phyloP scores from a whole-genome alignment of 2,888 invertebrate species.

The Gryllus longicercus region DNA sequence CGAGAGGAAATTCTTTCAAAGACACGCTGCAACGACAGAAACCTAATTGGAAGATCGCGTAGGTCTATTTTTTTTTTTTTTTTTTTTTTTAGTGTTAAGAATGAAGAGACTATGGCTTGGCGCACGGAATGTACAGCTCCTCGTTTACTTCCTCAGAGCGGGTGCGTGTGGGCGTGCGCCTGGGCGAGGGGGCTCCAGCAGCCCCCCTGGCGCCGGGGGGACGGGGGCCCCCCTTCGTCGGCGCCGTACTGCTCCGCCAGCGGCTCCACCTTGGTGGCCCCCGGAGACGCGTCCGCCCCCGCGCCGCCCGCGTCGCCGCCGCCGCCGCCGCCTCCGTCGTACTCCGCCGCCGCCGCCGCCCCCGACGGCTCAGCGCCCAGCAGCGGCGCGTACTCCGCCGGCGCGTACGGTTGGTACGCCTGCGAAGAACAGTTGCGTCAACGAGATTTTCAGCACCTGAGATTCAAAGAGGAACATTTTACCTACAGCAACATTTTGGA shows the following conservation, averaged over 20 bases:
- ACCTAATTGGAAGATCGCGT: no score
- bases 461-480: no score
- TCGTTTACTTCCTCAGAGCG: no score
- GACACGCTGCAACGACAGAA: no score
- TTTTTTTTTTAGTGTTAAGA: no score
- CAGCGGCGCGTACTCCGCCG: conserved; percentile 25
- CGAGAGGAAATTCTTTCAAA: no score
- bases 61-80: no score
- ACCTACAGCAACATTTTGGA: no score
- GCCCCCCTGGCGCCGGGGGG: background rate
- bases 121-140: no score
- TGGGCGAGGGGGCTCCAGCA: background rate
- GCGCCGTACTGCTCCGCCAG: background rate
- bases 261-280: background rate
- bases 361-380: background rate
- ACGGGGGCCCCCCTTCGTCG: background rate
- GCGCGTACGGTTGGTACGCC: conserved; percentile 26
- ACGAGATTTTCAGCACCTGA: no score
- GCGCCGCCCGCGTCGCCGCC: background rate
- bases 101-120: no score
- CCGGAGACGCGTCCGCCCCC: background rate
- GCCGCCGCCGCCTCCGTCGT: background rate
- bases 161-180: background rate
- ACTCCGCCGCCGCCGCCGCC: background rate
- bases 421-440: background rate